Conservation (phyloP, 1,140 invertebrate species). For the Nephotettix cincticeps region DNA sequence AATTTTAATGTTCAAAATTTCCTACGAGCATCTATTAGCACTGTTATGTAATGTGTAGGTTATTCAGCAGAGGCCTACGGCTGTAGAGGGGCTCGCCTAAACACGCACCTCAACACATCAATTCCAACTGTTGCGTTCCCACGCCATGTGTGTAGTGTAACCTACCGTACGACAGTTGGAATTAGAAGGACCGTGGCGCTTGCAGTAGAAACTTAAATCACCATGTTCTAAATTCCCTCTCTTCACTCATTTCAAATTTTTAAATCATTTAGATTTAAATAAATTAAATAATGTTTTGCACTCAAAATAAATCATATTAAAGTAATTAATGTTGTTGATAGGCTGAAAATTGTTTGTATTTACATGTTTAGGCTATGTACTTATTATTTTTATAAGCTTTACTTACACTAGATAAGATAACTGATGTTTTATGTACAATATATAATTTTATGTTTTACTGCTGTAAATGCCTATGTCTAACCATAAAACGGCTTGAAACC, state of each 20-base stretch:
- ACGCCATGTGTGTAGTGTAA: neutral
- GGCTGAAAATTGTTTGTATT: neutral
- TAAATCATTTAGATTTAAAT: neutral
- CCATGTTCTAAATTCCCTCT: slow-evolving; percentile 5
- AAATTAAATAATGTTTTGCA: slow-evolving; percentile 3
- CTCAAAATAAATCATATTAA: slow-evolving; percentile 4
- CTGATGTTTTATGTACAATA: neutral
- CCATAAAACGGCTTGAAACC: too few species aligned
- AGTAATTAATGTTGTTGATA: slow-evolving; percentile 10
- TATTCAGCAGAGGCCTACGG: neutral
- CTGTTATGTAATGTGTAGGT: too few species aligned
- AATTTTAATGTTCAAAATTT: too few species aligned
- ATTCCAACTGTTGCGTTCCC: neutral
- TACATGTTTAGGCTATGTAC: neutral
- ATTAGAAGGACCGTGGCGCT: slow-evolving; percentile 1
- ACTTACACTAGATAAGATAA: neutral
- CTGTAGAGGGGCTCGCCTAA: neutral
- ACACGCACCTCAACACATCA: neutral
- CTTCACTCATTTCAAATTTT: neutral
- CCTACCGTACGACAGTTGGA: neutral
- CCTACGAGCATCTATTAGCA: too few species aligned
- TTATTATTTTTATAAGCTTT: slow-evolving; percentile 10
- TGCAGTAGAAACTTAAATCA: slow-evolving; percentile 3
- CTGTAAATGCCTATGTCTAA: neutral
- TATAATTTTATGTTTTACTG: neutral